Conservation (phyloP, 2,113 vertebrate species). For the Mungos mungo region DNA sequence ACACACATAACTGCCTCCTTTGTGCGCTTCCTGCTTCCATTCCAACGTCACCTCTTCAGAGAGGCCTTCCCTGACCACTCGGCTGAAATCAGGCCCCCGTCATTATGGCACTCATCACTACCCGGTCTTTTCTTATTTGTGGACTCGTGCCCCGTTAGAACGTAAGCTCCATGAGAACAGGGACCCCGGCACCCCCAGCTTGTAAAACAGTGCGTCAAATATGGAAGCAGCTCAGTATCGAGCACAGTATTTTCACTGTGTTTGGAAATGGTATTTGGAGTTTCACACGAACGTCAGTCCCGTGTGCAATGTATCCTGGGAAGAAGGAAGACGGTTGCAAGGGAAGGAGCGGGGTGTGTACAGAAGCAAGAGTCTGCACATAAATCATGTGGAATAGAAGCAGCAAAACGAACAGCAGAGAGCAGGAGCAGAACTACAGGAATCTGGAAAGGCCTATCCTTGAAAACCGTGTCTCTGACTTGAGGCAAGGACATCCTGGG, state of each 20-base stretch:
- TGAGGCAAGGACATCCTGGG: constrained; percentile 21
- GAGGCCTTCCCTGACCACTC: not conserved
- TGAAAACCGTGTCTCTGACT: not conserved
- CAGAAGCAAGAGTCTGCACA: not conserved
- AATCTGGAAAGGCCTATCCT: not conserved
- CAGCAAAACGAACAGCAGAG: not conserved
- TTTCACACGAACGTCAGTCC: not conserved
- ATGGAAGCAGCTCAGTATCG: not conserved
- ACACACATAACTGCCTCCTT: not conserved
- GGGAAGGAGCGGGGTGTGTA: not conserved
- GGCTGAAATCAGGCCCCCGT: not conserved
- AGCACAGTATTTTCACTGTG: not conserved
- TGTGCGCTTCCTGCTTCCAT: not conserved
- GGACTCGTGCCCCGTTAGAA: not conserved
- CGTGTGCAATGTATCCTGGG: not conserved
- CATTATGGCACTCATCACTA: not conserved
- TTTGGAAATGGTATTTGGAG: not conserved
- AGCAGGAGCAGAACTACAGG: not conserved
- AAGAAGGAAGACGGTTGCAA: not conserved
- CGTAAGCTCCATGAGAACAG: not conserved
- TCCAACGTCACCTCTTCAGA: not conserved
- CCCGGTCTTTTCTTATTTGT: not conserved
- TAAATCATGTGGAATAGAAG: not conserved
- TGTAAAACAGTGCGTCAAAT: not conserved
- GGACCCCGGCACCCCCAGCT: not conserved